Evolutionary conservation across 2,797 vertebrate species (phyloP).

Genomic region (Apodemus agrarius): DNA sequence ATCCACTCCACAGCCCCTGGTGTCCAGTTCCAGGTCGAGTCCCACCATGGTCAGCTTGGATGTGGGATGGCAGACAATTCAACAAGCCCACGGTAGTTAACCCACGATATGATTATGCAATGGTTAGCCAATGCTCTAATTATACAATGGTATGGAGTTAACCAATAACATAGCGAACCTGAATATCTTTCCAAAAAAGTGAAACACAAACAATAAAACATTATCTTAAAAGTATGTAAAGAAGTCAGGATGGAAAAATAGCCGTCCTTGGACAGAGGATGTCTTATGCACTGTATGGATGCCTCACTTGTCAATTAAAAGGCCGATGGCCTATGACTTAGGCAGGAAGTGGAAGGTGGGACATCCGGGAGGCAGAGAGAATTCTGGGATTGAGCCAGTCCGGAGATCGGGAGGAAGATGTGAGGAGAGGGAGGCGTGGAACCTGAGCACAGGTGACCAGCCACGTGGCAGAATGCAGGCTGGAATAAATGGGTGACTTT

Average conservation of each 20-base stretch:
- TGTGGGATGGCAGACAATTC: neutral
- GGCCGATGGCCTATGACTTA: neutral
- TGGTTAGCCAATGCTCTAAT: neutral
- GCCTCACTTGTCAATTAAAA: neutral
- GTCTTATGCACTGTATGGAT: neutral
- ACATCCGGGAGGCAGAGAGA: neutral
- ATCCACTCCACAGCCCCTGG: neutral
- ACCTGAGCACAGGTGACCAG: neutral
- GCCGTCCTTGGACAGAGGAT: neutral
- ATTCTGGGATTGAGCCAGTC: neutral
- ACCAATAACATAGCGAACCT: neutral
- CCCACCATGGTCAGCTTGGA: neutral
- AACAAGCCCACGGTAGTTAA: neutral
- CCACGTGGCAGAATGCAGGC: neutral
- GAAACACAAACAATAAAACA: constrained; percentile 30
- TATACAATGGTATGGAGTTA: neutral
- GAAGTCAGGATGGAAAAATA: constrained; percentile 6
- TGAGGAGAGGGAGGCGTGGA: no score
- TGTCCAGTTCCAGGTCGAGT: neutral
- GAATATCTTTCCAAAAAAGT: neutral
- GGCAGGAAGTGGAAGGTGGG: neutral
- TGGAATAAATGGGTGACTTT: neutral
- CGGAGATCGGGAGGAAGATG: neutral
- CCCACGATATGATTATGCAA: neutral
- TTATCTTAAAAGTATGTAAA: constrained; percentile 31